These are phyloP conservation scores for Sinonovacula constricta DNA, from an alignment of 1,140 invertebrate species.

Conservation along the genomic window DNA sequence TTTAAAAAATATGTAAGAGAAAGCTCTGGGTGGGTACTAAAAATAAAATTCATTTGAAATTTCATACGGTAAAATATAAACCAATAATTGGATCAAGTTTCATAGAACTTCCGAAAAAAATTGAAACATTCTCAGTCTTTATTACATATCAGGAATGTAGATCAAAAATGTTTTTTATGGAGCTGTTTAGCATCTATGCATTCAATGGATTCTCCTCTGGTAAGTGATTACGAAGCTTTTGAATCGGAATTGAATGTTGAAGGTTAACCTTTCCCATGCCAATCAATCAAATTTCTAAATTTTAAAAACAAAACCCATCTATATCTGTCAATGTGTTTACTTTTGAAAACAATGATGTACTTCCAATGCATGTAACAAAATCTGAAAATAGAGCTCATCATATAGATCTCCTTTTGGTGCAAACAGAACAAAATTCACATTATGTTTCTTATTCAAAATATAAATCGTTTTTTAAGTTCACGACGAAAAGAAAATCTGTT, in stretches of 20 bases:
- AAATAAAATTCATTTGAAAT: too few relatives aligned
- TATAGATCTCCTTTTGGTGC: too few relatives aligned
- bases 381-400: background rate
- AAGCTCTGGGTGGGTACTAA: conserved; percentile 25
- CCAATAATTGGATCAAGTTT: conserved; percentile 34
- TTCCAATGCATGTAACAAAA: conserved; percentile 25
- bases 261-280: conserved; percentile 18
- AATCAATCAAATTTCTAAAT: conserved; percentile 30
- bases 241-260: conserved; percentile 45
- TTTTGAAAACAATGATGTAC: conserved; percentile 15
- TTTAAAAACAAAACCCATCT: conserved; percentile 43
- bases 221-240: conserved; percentile 34
- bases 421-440: conserved; percentile 31
- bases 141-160: conserved; percentile 29
- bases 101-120: too few relatives aligned
- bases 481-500: too few relatives aligned
- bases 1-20: conserved; percentile 31
- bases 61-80: too few relatives aligned
- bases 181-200: conserved; percentile 44
- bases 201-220: conserved; percentile 20
- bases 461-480: too few relatives aligned
- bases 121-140: conserved; percentile 3
- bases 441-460: conserved; percentile 33
- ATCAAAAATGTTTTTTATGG: conserved; percentile 52
- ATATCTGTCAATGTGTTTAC: conserved; percentile 41